phyloP scores from a whole-genome alignment of 2,113 vertebrate species.

The Platysteira castanea region DNA sequence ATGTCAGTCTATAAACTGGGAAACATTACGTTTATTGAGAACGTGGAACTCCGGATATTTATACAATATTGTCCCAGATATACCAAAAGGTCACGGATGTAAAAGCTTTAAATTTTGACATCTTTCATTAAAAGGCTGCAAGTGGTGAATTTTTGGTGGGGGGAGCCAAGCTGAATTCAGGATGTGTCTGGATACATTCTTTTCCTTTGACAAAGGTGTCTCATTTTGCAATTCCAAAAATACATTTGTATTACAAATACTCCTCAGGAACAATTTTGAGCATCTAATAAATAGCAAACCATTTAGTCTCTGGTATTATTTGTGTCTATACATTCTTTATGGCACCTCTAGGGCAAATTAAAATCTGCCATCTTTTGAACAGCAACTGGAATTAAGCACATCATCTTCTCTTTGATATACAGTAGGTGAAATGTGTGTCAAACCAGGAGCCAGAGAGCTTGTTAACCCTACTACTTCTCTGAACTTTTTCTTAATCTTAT shows the following conservation, averaged over 20 bases:
- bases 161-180: not conserved
- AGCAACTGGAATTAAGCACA: not conserved
- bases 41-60: not conserved
- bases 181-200: not conserved
- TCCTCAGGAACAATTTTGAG: conserved; percentile 2
- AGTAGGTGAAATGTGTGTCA: not conserved
- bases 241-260: conserved; percentile 43
- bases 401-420: not conserved
- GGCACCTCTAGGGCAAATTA: not conserved
- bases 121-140: not conserved
- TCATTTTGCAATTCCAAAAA: conserved; percentile 42
- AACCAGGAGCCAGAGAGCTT: not conserved
- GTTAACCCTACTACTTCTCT: not conserved
- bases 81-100: not conserved
- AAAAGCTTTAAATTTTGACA: not conserved
- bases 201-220: conserved; percentile 19
- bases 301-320: conserved; percentile 30
- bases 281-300: conserved; percentile 27
- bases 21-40: not conserved
- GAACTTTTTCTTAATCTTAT: not conserved
- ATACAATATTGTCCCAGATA: not conserved
- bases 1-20: not conserved
- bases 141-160: not conserved
- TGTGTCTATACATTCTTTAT: not conserved
- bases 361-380: conserved; percentile 22